Conservation (phyloP, 2,888 invertebrate species). For the Cinara cedri region DNA sequence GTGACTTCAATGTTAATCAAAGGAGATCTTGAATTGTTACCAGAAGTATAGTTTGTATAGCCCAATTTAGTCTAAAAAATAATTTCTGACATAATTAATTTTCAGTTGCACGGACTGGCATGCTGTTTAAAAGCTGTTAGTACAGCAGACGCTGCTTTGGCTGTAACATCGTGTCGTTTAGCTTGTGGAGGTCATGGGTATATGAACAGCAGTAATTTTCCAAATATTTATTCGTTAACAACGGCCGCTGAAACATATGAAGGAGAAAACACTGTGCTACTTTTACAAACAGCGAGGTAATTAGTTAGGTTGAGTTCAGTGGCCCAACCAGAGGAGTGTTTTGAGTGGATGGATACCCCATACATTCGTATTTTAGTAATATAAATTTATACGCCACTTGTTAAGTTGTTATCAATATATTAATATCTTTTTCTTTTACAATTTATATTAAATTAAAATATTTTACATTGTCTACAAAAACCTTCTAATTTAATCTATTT, state of each 20-base stretch:
- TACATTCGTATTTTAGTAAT: too few species aligned
- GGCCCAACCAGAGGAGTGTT: too few species aligned
- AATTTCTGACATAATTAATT: conserved; percentile 54
- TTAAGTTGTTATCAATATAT: neutral
- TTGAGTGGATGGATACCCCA: too few species aligned
- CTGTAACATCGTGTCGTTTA: conserved; percentile 83
- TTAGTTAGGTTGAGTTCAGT: neutral
- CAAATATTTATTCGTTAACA: conserved; percentile 80
- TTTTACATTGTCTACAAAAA: too few species aligned
- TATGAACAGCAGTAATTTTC: conserved; percentile 85
- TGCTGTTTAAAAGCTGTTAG: conserved; percentile 91
- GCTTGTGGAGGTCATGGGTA: conserved; percentile 97
- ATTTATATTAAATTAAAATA: too few species aligned
- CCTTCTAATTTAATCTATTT: too few species aligned
- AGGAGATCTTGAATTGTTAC: conserved; percentile 81
- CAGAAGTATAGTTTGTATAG: conserved; percentile 70
- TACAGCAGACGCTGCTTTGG: conserved; percentile 75
- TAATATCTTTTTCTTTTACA: too few species aligned
- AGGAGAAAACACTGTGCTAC: conserved; percentile 94
- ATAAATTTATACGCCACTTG: too few species aligned
- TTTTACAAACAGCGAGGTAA: conserved; percentile 84
- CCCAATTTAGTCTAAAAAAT: too few species aligned
- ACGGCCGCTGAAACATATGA: conserved; percentile 94
- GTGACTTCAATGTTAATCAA: conserved; percentile 80
- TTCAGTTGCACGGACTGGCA: conserved; percentile 85